Base-by-base conservation (phyloP, 2,113 vertebrate species). In the Lepus europaeus region DNA sequence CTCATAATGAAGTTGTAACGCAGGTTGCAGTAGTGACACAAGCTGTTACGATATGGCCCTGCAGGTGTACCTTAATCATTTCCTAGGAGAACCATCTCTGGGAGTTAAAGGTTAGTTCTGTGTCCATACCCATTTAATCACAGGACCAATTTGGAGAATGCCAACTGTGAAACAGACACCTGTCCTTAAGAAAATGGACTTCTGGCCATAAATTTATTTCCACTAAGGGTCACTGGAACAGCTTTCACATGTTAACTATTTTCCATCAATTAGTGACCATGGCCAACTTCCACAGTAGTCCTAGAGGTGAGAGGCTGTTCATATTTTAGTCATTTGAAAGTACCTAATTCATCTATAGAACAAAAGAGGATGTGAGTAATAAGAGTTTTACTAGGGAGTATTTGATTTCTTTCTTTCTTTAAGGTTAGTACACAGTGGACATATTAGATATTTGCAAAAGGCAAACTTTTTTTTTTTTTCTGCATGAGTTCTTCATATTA, bases 141-240 rank as follows among this genome's bases (percentile, higher is more conserved):
- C 61, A 64, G 53, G 81, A 20, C 78, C 93, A 93, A 93, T 96
- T 86, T 93, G 87, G 70, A 93, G 94, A 64, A 51, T 29, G 90
- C 91, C 87, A 97, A 74, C 69, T 91, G 70, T n/a, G 72, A 90
- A 89, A 93, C 85, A 68, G 90, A 96, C 84, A 79, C 77, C 27
- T 51, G 94, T 95, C 93, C 93, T 90, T n/a, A 78, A n/a, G 66
- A 85, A 93, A 64, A 90, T 9, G 74, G 45, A 87, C 87, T 49
- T 92, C 5, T 64, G 51, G 72, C 19, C 61, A 82, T 22, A 53
- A 59, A 95, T 91, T 73, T 36, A 92, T 72, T 61, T 94, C 89
- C 76, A 13, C 86, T 36, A 14, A 16, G 82, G 63, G 81, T 93
- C 73, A n/a, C 56, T 27, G 51, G 68, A 93, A 89, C 25, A 73